Conservation (phyloP, 2,888 invertebrate genomes). For the Stictocephala bisonia region DNA sequence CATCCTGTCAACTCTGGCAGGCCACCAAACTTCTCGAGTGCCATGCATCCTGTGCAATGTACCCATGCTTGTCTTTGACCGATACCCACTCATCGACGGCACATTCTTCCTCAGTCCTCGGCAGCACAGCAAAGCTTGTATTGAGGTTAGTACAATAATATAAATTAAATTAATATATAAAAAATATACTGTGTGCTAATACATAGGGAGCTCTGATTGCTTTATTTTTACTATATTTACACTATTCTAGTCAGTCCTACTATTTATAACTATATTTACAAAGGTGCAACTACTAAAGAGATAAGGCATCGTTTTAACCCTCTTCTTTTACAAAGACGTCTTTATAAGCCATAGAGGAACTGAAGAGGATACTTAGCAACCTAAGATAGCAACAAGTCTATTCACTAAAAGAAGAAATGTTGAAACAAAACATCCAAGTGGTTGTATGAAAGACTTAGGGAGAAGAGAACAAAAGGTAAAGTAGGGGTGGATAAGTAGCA, state of each 20-base stretch:
- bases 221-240: too few relatives aligned
- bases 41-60: conserved; percentile 90
- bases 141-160: conserved; percentile 82
- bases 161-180: too few relatives aligned
- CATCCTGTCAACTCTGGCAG: conserved; percentile 93
- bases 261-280: too few relatives aligned
- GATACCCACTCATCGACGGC: conserved; percentile 97
- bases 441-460: conserved; percentile 10
- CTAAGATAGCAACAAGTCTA: conserved; percentile 33
- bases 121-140: conserved; percentile 87
- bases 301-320: too few relatives aligned
- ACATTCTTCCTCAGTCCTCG: conserved; percentile 97
- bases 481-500: conserved; percentile 2
- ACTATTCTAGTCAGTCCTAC: too few relatives aligned
- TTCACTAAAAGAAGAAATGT: conserved; percentile 20
- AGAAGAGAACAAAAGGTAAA: neutral
- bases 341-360: too few relatives aligned
- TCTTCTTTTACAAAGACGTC: too few relatives aligned
- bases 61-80: conserved; percentile 92
- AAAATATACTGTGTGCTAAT: too few relatives aligned
- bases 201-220: too few relatives aligned
- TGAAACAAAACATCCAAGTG: conserved; percentile 11
- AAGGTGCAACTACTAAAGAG: too few relatives aligned
- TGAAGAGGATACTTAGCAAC: too few relatives aligned
- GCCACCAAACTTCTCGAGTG: conserved; percentile 87